These are phyloP conservation scores for Sphaeramia orbicularis DNA, from an alignment of 2,797 vertebrate genomes.

Conservation along the genomic window DNA sequence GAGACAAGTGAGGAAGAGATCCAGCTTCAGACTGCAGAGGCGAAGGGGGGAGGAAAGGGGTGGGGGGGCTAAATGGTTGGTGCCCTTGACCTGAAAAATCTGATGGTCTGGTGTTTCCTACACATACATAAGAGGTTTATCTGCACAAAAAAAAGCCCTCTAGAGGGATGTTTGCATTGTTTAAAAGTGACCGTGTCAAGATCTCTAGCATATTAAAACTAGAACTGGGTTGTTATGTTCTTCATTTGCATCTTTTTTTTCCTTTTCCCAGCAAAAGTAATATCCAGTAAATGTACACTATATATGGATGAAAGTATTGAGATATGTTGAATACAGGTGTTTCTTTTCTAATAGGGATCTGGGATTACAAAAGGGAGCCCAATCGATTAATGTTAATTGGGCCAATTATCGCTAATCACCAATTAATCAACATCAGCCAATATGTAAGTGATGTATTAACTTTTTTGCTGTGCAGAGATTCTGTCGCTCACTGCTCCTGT, in stretches of 20 bases:
- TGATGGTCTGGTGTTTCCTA: neutral
- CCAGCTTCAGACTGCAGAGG: constrained; percentile 33
- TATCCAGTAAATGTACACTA: too few species aligned
- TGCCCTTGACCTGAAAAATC: constrained; percentile 67
- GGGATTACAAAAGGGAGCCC: too few species aligned
- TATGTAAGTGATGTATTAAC: too few species aligned
- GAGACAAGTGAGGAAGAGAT: constrained; percentile 49
- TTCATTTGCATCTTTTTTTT: neutral
- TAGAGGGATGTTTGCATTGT: neutral
- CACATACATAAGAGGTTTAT: neutral
- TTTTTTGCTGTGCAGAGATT: too few species aligned
- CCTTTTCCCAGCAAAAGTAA: too few species aligned
- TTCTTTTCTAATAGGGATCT: too few species aligned
- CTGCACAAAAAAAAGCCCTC: neutral
- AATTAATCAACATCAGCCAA: too few species aligned
- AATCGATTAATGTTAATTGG: too few species aligned
- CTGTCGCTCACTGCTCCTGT: too few species aligned
- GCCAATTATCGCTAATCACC: too few species aligned
- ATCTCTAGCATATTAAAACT: neutral
- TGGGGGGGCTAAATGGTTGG: constrained; percentile 16
- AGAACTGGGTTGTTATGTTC: neutral
- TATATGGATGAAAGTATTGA: too few species aligned
- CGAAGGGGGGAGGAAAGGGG: neutral
- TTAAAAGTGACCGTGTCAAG: neutral
- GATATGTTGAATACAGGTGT: too few species aligned